Percentiles rank a stretch among this genome's conserved stretches.
phyloP scores from a whole-genome alignment of 2,113 vertebrate species.

The Ammodytes marinus region DNA sequence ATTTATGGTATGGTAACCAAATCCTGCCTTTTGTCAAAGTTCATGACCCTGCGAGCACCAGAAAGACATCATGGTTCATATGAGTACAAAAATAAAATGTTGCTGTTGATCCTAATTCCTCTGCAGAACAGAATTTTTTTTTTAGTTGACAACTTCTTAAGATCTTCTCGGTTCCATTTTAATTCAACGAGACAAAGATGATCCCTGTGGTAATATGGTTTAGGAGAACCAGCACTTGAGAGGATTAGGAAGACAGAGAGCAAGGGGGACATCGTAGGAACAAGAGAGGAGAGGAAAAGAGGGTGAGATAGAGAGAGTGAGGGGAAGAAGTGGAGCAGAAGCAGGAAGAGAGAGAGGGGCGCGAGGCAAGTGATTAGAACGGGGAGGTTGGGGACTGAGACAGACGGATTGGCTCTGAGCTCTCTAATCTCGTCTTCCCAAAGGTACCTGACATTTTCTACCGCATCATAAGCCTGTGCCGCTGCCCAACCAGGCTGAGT shows the following conservation, averaged over 20 bases:
- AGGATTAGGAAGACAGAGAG: conserved; percentile 64
- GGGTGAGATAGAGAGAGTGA: conserved; percentile 15
- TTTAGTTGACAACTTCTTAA: conserved; percentile 44
- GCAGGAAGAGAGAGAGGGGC: background rate
- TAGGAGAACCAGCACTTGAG: conserved; percentile 67
- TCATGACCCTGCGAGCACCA: background rate
- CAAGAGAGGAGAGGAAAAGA: conserved; percentile 25
- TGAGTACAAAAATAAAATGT: background rate
- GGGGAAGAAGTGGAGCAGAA: conserved; percentile 15
- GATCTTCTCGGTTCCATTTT: conserved; percentile 57
- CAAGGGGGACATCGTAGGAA: conserved; percentile 41
- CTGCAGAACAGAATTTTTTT: conserved; percentile 37
- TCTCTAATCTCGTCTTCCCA: conserved; percentile 64
- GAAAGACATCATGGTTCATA: background rate
- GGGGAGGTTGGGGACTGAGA: background rate
- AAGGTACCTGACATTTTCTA: conserved; percentile 67
- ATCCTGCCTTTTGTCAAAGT: background rate
- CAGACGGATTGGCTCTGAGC: conserved; percentile 39
- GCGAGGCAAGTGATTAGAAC: conserved; percentile 26
- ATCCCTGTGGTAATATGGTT: conserved; percentile 75
- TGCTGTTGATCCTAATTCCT: conserved; percentile 48
- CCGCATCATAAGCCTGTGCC: conserved; percentile 52
- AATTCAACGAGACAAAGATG: conserved; percentile 70
- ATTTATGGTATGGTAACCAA: conserved; percentile 3
- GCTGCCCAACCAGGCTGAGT: conserved; percentile 37